phyloP scores from a whole-genome alignment of 2,797 vertebrate genomes.

The Rallus crepitans region DNA sequence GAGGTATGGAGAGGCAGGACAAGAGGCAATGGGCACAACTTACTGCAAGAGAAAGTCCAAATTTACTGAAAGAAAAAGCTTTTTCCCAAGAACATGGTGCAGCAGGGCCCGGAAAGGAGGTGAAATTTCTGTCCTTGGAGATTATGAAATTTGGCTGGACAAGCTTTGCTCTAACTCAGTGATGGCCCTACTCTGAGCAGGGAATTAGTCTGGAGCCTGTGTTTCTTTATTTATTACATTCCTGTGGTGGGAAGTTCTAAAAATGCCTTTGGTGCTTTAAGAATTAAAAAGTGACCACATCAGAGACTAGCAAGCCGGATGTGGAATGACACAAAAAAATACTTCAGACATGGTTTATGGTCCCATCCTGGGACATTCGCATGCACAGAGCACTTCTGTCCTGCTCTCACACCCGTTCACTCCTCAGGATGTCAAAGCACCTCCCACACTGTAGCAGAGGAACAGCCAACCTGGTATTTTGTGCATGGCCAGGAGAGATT shows the following conservation, averaged over 20 bases:
- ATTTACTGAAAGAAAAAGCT: background rate
- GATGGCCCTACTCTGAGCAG: background rate
- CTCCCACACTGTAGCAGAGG: background rate
- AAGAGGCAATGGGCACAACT: background rate
- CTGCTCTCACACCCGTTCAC: background rate
- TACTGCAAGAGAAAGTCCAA: background rate
- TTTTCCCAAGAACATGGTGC: background rate
- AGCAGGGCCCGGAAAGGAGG: background rate
- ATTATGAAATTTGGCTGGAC: background rate
- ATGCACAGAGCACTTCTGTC: background rate
- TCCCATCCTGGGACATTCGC: background rate
- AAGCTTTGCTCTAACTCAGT: background rate
- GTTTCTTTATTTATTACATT: background rate
- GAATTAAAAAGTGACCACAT: constrained; percentile 13
- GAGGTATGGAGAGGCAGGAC: background rate
- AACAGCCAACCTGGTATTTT: background rate
- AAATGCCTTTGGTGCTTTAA: background rate
- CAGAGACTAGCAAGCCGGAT: background rate
- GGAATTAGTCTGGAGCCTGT: background rate
- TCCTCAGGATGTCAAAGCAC: background rate
- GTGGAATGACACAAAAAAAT: background rate
- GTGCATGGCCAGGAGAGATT: background rate
- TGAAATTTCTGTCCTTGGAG: background rate
- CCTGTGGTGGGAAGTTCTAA: background rate
- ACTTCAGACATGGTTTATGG: background rate